Evolutionary conservation across 2,797 vertebrate species (phyloP).

Genomic region (Hoplostethus mediterraneus): DNA sequence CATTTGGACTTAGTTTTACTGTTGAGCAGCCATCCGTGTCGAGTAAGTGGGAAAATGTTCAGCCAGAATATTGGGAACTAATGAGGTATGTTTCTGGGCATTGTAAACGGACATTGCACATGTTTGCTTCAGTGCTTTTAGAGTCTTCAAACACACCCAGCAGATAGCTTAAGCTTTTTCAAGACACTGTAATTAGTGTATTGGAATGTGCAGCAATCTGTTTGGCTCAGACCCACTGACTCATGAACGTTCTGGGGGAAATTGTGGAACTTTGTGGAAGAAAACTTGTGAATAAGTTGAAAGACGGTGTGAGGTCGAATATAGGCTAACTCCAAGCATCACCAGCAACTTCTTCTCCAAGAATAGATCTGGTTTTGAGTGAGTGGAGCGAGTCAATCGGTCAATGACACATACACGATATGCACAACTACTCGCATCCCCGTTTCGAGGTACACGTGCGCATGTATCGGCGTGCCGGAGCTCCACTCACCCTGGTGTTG

Average conservation of each 20-base stretch:
- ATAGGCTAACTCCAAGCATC: neutral
- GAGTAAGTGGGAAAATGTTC: conserved; percentile 37
- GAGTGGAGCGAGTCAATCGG: neutral
- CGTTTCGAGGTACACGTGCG: neutral
- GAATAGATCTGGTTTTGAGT: too few relatives aligned
- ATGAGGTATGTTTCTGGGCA: conserved; percentile 59
- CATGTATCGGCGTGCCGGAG: neutral
- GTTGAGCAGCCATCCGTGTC: conserved; percentile 50
- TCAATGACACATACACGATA: neutral
- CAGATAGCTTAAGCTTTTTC: conserved; percentile 46
- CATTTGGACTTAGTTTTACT: conserved; percentile 54
- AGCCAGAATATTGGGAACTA: conserved; percentile 48
- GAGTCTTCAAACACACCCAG: conserved; percentile 31
- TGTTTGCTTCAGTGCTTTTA: conserved; percentile 43
- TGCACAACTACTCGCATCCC: too few relatives aligned
- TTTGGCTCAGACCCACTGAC: neutral
- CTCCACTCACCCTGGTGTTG: conserved; percentile 95
- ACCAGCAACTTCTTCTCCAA: neutral
- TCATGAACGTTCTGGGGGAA: neutral
- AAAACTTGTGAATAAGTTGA: neutral
- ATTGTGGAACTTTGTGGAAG: conserved; percentile 14
- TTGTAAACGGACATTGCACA: conserved; percentile 41
- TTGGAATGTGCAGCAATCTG: conserved; percentile 28
- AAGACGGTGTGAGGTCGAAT: neutral
- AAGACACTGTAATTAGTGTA: conserved; percentile 10